These are phyloP conservation scores for Ricordea florida DNA, from an alignment of 92 coral and sea anemone genomes.

Conservation along the genomic window DNA sequence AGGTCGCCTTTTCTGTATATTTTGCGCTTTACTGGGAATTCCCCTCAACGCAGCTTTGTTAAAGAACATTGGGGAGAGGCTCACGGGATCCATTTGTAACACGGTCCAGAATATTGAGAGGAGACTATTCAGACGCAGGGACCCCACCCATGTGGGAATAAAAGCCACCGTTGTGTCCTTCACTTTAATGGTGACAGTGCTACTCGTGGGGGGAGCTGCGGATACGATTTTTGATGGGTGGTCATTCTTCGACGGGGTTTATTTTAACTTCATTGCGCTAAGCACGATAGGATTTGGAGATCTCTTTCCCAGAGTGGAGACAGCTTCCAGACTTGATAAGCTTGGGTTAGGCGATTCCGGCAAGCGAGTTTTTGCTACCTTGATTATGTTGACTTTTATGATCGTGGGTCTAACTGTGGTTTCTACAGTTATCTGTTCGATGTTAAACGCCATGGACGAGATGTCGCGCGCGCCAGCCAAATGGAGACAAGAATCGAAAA, in stretches of 20 bases:
- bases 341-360: constrained; percentile 72
- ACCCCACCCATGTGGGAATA: constrained; percentile 40
- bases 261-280: constrained; percentile 80
- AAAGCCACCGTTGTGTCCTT: constrained; percentile 76
- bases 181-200: constrained; percentile 60
- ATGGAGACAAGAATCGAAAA: background rate
- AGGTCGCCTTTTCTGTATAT: constrained; percentile 80
- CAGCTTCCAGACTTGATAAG: constrained; percentile 71
- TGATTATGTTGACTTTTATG: constrained; percentile 68
- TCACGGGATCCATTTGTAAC: constrained; percentile 44
- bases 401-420: constrained; percentile 74
- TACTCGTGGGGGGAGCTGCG: constrained; percentile 71
- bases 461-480: constrained; percentile 56
- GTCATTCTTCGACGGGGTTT: constrained; percentile 89
- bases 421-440: constrained; percentile 74
- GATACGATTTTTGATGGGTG: constrained; percentile 85
- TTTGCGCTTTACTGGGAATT: constrained; percentile 80
- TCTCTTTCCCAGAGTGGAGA: constrained; percentile 82
- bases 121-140: background rate
- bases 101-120: constrained; percentile 42
- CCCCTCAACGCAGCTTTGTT: constrained; percentile 80
- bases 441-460: constrained; percentile 79
- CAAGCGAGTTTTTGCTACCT: constrained; percentile 74
- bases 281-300: constrained; percentile 92
- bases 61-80: constrained; percentile 74